These are phyloP conservation scores for Sander vitreus DNA, from an alignment of 2,113 vertebrate genomes.

Conservation along the genomic window DNA sequence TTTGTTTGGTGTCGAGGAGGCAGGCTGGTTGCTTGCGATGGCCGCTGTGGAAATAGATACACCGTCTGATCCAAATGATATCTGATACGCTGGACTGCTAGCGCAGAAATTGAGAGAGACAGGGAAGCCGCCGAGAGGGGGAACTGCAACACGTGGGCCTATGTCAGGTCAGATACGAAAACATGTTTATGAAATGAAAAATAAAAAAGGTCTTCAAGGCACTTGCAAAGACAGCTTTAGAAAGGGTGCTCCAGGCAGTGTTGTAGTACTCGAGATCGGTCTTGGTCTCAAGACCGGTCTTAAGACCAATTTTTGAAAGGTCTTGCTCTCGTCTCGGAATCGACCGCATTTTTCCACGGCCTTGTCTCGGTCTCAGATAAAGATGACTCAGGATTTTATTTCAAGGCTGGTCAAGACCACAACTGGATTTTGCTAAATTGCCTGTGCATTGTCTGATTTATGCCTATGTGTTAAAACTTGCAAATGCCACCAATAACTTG, in stretches of 20 bases:
- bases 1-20: constrained; percentile 60
- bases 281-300: too few relatives aligned
- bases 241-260: not conserved
- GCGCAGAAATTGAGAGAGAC: constrained; percentile 37
- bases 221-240: constrained; percentile 18
- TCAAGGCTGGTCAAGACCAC: too few relatives aligned
- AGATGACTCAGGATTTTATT: too few relatives aligned
- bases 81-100: constrained; percentile 47
- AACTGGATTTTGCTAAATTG: too few relatives aligned
- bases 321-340: too few relatives aligned
- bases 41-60: constrained; percentile 55
- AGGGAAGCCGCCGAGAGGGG: constrained; percentile 18
- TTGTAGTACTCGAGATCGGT: too few relatives aligned
- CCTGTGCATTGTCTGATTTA: too few relatives aligned
- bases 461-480: too few relatives aligned
- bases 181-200: not conserved
- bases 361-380: too few relatives aligned
- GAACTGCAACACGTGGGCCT: constrained; percentile 8
- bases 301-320: too few relatives aligned
- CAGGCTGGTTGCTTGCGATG: constrained; percentile 34
- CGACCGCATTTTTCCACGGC: too few relatives aligned
- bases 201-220: not conserved
- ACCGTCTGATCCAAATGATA: constrained; percentile 62
- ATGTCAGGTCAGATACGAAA: constrained; percentile 36
- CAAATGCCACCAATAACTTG: too few relatives aligned